These are phyloP conservation scores for Psittacula cyanocephala DNA, from an alignment of 2,113 vertebrate genomes.

Conservation along the genomic window DNA sequence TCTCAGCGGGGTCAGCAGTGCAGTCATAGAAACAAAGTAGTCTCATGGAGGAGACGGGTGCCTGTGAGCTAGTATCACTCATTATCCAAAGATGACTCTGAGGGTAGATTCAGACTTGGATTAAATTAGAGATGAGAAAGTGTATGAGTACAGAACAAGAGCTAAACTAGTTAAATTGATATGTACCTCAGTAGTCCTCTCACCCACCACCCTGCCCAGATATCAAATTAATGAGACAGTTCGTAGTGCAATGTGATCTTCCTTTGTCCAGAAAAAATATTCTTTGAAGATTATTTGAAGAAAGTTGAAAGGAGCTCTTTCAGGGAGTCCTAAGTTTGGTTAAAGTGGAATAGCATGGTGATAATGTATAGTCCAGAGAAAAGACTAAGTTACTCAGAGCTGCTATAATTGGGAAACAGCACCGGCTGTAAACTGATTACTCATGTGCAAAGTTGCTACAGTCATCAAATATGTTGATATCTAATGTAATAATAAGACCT, in stretches of 20 bases:
- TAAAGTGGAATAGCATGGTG: neutral
- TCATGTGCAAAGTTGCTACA: neutral
- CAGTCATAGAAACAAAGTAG: neutral
- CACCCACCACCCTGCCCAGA: neutral
- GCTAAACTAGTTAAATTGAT: neutral
- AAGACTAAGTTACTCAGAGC: neutral
- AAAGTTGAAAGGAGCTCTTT: neutral
- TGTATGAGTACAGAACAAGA: neutral
- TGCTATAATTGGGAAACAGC: neutral
- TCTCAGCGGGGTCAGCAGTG: neutral
- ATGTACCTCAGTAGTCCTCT: neutral
- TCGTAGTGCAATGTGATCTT: neutral
- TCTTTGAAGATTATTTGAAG: neutral
- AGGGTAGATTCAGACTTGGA: neutral
- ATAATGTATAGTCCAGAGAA: neutral
- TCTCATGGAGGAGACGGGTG: neutral
- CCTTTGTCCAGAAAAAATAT: neutral
- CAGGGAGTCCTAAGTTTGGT: neutral
- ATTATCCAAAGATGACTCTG: neutral
- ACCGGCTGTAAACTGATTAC: neutral
- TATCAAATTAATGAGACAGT: neutral
- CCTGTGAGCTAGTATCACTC: neutral
- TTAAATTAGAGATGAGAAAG: neutral
- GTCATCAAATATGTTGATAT: neutral
- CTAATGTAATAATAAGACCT: neutral